Evolutionary conservation across 2,113 vertebrate species (phyloP).

Genomic region (Otis tarda): DNA sequence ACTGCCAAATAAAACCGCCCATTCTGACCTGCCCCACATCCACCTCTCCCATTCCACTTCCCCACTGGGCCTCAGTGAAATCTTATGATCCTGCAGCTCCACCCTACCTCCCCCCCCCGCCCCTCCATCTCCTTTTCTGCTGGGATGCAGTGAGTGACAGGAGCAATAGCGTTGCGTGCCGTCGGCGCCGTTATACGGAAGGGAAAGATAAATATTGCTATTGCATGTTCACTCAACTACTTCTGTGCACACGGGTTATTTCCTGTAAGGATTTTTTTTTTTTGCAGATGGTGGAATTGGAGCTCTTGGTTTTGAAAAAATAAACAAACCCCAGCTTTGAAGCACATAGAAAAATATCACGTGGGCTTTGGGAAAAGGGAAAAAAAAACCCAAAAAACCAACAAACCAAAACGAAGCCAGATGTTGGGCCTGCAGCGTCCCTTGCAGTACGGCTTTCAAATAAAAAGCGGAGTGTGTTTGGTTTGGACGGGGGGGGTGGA

Average conservation of each 20-base stretch:
- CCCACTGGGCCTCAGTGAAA: neutral
- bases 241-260: neutral
- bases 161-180: neutral
- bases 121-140: neutral
- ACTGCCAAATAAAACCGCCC: accelerated
- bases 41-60: neutral
- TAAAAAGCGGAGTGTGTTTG: accelerated
- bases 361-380: neutral
- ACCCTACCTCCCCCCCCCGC: neutral
- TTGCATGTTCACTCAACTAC: neutral
- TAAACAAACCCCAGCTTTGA: constrained; percentile 40
- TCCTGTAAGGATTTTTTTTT: neutral
- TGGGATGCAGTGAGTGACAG: neutral
- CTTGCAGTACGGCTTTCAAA: neutral
- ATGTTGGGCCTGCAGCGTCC: neutral
- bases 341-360: neutral
- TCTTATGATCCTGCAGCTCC: neutral
- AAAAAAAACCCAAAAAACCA: neutral
- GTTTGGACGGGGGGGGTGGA: neutral
- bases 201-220: constrained; percentile 16
- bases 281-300: neutral
- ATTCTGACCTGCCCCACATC: accelerated
- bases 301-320: constrained; percentile 30
- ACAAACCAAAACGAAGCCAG: neutral
- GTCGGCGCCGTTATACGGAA: neutral